Percentiles rank a stretch among this genome's conserved stretches.
Evolutionary conservation across 2,797 vertebrate genomes (phyloP).

Genomic region (Streptopelia turtur): DNA sequence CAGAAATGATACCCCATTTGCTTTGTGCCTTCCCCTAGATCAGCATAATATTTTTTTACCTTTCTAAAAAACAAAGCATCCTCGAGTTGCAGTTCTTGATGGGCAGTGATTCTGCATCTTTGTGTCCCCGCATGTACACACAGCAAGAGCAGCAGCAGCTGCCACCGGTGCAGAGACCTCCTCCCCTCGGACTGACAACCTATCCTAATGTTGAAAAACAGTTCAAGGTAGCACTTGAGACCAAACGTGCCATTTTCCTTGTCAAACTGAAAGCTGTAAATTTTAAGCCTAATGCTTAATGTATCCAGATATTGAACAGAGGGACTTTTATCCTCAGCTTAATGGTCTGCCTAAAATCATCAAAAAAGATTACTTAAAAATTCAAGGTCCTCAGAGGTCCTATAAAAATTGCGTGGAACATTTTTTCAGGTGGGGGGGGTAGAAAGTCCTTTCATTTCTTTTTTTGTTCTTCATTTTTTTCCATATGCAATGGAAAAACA

Average conservation of each 20-base stretch:
- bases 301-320: constrained; percentile 82
- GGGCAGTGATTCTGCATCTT: not conserved
- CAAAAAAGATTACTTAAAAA: constrained; percentile 82
- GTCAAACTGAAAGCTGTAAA: constrained; percentile 82
- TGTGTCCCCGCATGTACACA: not conserved
- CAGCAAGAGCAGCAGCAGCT: constrained; percentile 39
- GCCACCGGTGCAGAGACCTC: constrained; percentile 52
- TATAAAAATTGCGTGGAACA: constrained; percentile 61
- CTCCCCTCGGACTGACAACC: constrained; percentile 71
- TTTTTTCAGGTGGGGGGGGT: not conserved
- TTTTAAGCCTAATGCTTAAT: constrained; percentile 81
- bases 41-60: not conserved
- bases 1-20: not conserved
- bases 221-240: constrained; percentile 77
- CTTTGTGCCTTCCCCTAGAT: not conserved
- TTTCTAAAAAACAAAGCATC: not conserved
- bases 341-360: constrained; percentile 82
- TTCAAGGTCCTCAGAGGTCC: constrained; percentile 75
- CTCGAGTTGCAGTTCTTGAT: not conserved
- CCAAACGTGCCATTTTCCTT: constrained; percentile 80
- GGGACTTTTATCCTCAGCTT: constrained; percentile 80
- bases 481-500: constrained; percentile 55
- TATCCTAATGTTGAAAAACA: constrained; percentile 76
- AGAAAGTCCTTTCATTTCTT: not conserved
- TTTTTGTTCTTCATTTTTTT: not conserved